A percentile compares a stretch with the other conserved stretches of the same genome.
These are phyloP conservation scores for Drosophila busckii DNA, from an alignment of 1,140 invertebrate genomes.

Conservation along the genomic window DNA sequence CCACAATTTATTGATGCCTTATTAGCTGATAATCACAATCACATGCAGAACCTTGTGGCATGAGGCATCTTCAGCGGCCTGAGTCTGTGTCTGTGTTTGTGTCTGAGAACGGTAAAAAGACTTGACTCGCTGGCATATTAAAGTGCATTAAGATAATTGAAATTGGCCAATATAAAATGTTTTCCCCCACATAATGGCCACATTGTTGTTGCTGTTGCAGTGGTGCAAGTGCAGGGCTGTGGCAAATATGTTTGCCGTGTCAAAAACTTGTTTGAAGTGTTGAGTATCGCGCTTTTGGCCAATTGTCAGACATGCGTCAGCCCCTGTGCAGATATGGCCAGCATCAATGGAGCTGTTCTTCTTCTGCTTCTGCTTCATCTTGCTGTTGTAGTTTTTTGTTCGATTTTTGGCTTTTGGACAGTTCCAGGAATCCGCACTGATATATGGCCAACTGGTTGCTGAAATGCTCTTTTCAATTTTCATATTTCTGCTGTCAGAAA, in stretches of 20 bases:
- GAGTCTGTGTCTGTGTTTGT: constrained; percentile 14
- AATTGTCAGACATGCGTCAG: constrained; percentile 49
- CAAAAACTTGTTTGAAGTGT: constrained; percentile 73
- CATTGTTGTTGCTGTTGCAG: constrained; percentile 36
- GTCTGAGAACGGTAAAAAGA: constrained; percentile 60
- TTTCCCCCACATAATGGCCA: too few relatives aligned
- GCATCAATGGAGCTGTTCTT: constrained; percentile 19
- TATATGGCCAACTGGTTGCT: constrained; percentile 17
- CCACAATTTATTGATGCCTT: constrained; percentile 61
- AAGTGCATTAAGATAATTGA: constrained; percentile 78
- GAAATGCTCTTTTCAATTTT: constrained; percentile 69
- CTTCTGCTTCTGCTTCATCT: constrained; percentile 2
- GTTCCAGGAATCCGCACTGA: constrained; percentile 43
- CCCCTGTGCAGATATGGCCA: constrained; percentile 5
- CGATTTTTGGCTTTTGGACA: constrained; percentile 1
- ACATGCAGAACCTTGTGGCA: too few relatives aligned
- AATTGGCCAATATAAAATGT: constrained; percentile 78
- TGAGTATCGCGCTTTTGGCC: constrained; percentile 69
- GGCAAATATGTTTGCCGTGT: constrained; percentile 45
- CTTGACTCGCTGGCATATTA: constrained; percentile 53
- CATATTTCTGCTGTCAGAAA: constrained; percentile 66
- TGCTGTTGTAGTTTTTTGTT: constrained; percentile 8
- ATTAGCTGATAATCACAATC: constrained; percentile 73
- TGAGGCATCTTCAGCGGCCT: too few relatives aligned
- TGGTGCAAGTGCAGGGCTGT: background rate